Evolutionary conservation across 2,888 invertebrate species (phyloP).

Genomic region (Latrodectus elegans): DNA sequence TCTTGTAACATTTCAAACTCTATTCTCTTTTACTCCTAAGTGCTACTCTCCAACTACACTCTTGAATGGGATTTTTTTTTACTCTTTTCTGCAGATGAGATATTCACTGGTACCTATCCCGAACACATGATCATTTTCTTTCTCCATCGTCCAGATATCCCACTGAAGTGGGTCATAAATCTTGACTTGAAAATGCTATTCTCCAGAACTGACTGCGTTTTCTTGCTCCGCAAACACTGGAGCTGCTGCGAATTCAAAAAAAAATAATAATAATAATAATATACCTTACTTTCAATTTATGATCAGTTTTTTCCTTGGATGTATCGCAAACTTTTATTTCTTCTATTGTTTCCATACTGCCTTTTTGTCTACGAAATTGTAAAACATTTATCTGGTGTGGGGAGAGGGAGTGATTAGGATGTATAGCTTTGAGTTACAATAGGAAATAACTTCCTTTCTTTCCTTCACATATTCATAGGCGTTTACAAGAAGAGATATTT

Average conservation of each 20-base stretch:
- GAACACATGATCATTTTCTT: slow-evolving; percentile 48
- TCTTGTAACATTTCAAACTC: slow-evolving; percentile 51
- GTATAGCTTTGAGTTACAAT: slow-evolving; percentile 44
- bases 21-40: slow-evolving; percentile 16
- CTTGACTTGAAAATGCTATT: slow-evolving; percentile 54
- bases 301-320: slow-evolving; percentile 49
- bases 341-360: neutral
- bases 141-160: slow-evolving; percentile 42
- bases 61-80: neutral
- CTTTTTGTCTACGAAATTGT: slow-evolving; percentile 11
- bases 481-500: slow-evolving; percentile 44
- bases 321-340: slow-evolving; percentile 41
- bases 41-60: neutral
- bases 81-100: slow-evolving; percentile 47
- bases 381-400: slow-evolving; percentile 39
- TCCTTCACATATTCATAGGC: slow-evolving; percentile 42
- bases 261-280: slow-evolving; percentile 22
- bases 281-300: slow-evolving; percentile 42
- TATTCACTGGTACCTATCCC: slow-evolving; percentile 46
- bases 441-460: neutral
- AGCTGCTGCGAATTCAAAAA: neutral
- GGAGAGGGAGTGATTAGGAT: slow-evolving; percentile 41
- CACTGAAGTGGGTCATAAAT: slow-evolving; percentile 49
- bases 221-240: neutral
- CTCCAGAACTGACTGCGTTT: slow-evolving; percentile 33